Percentiles rank a stretch among this genome's conserved stretches.
Evolutionary conservation across 2,797 vertebrate genomes (phyloP).

Genomic region (Ctenosaura bakeri): DNA sequence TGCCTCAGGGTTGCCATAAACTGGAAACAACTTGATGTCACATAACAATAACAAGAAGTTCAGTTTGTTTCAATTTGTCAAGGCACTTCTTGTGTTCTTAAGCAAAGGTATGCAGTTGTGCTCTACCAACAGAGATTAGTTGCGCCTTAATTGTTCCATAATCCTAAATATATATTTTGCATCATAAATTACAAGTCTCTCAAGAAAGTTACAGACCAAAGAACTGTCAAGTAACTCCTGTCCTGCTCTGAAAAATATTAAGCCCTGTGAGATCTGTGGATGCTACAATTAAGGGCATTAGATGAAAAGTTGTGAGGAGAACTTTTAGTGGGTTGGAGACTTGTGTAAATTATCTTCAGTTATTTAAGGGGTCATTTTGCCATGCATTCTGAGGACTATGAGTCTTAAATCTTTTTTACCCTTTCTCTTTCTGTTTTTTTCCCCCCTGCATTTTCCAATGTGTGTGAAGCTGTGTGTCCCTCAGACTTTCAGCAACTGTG

Average conservation of each 20-base stretch:
- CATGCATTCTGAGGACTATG: neutral
- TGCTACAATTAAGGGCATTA: constrained; percentile 3
- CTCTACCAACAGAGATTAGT: neutral
- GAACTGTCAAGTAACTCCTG: neutral
- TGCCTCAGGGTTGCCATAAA: no score
- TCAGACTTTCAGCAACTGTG: constrained; percentile 98
- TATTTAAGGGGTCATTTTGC: neutral
- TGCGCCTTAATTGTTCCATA: neutral
- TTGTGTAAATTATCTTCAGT: neutral
- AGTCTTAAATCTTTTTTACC: constrained; percentile 4
- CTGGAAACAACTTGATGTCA: no score
- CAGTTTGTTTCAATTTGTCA: no score
- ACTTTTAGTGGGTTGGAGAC: neutral
- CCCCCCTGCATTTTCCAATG: fast-evolving
- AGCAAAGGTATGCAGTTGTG: neutral
- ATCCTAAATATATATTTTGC: neutral
- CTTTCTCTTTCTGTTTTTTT: neutral
- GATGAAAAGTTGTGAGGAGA: neutral
- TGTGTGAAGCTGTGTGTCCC: constrained; percentile 90
- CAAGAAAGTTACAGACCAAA: neutral
- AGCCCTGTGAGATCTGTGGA: neutral
- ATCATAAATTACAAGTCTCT: neutral
- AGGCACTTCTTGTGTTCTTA: neutral
- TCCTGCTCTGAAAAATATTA: neutral
- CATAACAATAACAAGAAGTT: no score